Conservation (phyloP, 1,140 invertebrate species). For the Rhagoletis zephyria region DNA sequence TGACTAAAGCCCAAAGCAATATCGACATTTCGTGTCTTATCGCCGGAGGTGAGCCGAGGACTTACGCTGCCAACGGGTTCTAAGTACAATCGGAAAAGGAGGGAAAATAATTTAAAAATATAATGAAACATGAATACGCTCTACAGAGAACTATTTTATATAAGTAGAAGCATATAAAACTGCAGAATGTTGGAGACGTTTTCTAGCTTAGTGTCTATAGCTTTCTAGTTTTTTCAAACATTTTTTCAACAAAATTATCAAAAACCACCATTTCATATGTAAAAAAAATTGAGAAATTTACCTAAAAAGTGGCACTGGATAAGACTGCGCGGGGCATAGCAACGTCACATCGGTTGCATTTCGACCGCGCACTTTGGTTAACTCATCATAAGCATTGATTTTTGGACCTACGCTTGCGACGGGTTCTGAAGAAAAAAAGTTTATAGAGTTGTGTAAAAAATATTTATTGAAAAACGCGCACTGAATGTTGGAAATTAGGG, state of each 20-base stretch:
- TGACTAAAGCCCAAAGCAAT: slow-evolving; percentile 63
- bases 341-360: slow-evolving; percentile 76
- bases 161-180: slow-evolving; percentile 11
- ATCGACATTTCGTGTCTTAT: slow-evolving; percentile 68
- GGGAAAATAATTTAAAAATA: not conserved
- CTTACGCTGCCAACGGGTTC: slow-evolving; percentile 81
- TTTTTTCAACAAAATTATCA: not conserved
- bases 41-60: slow-evolving; percentile 76
- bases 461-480: not conserved
- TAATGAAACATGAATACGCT: not conserved
- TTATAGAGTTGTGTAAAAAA: slow-evolving; percentile 7
- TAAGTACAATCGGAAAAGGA: slow-evolving; percentile 61
- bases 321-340: slow-evolving; percentile 82
- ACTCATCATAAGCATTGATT: slow-evolving; percentile 78
- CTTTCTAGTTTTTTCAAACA: no score
- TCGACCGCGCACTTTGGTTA: slow-evolving; percentile 76
- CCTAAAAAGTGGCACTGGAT: slow-evolving; percentile 82
- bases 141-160: not conserved
- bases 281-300: slow-evolving; percentile 71
- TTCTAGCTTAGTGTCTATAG: no score
- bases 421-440: slow-evolving; percentile 65
- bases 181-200: slow-evolving; percentile 64
- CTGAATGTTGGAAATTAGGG: slow-evolving; percentile 59
- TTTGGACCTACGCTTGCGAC: slow-evolving; percentile 75
- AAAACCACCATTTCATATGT: not conserved